Evolutionary conservation across 2,797 vertebrate genomes (phyloP).

Genomic region (Poecile montanus): DNA sequence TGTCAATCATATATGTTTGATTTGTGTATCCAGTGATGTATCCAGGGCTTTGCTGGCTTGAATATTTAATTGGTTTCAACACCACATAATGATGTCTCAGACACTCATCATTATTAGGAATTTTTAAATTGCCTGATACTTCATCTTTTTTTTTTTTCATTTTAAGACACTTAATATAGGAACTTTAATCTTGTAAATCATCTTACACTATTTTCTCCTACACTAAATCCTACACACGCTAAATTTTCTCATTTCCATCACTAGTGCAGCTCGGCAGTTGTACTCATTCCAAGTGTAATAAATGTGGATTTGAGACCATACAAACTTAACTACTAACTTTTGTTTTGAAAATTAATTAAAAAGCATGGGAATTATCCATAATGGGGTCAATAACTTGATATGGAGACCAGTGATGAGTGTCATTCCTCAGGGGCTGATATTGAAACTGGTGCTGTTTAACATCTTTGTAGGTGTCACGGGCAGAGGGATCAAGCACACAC

Average conservation of each 20-base stretch:
- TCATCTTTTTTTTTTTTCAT: neutral
- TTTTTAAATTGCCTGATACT: neutral
- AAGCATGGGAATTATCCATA: neutral
- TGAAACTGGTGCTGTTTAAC: rapidly evolving
- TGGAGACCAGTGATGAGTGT: neutral
- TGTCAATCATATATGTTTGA: neutral
- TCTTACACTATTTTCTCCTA: neutral
- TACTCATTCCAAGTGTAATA: neutral
- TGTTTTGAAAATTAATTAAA: neutral
- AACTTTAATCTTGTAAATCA: neutral
- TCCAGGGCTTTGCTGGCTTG: neutral
- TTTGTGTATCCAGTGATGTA: neutral
- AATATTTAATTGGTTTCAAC: neutral
- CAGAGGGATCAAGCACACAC: rapidly evolving
- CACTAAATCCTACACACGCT: too few species aligned
- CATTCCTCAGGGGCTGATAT: neutral
- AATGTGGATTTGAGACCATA: neutral
- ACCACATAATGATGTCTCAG: neutral
- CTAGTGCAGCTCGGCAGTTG: neutral
- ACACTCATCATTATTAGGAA: neutral
- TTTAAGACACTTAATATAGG: neutral
- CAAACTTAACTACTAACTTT: neutral
- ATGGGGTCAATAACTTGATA: neutral
- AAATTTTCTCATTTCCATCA: neutral
- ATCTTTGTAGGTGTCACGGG: neutral